Conservation (phyloP, 2,113 vertebrate species). For the Rana temporaria region DNA sequence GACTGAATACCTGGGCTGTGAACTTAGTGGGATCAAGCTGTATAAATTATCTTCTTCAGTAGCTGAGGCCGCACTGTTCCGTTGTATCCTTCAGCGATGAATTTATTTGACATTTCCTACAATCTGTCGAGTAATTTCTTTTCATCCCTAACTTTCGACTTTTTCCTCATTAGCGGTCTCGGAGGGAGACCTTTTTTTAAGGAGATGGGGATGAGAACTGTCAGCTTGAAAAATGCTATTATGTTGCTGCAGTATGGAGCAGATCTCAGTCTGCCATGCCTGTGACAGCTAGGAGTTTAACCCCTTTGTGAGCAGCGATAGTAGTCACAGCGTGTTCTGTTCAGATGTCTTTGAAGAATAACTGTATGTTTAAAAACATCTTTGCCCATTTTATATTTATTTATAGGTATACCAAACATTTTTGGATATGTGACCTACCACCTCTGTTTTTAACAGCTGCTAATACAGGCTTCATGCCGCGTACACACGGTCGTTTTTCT, state of each 20-base stretch:
- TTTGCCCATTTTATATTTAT: too few relatives aligned
- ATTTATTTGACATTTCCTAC: conserved; percentile 42
- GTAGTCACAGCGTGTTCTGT: too few relatives aligned
- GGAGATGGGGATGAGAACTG: conserved; percentile 26
- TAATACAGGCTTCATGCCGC: too few relatives aligned
- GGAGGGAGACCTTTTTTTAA: conserved; percentile 29
- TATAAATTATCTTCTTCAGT: neutral
- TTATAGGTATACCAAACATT: too few relatives aligned
- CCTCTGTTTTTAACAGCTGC: too few relatives aligned
- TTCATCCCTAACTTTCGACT: conserved; percentile 9
- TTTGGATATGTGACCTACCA: too few relatives aligned
- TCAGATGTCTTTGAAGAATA: too few relatives aligned
- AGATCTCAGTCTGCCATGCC: neutral
- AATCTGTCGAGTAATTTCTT: conserved; percentile 40
- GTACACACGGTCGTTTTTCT: too few relatives aligned
- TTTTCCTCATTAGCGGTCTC: conserved; percentile 34
- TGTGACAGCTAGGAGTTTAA: conserved; percentile 1
- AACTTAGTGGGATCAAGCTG: neutral
- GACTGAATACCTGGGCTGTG: neutral
- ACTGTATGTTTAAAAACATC: too few relatives aligned
- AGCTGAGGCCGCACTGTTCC: neutral
- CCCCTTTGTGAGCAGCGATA: too few relatives aligned
- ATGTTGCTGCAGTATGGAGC: neutral
- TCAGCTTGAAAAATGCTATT: conserved; percentile 40
- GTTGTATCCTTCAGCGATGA: conserved; percentile 27